Conservation (phyloP, 2,113 vertebrate genomes). For the Ammospiza nelsoni region DNA sequence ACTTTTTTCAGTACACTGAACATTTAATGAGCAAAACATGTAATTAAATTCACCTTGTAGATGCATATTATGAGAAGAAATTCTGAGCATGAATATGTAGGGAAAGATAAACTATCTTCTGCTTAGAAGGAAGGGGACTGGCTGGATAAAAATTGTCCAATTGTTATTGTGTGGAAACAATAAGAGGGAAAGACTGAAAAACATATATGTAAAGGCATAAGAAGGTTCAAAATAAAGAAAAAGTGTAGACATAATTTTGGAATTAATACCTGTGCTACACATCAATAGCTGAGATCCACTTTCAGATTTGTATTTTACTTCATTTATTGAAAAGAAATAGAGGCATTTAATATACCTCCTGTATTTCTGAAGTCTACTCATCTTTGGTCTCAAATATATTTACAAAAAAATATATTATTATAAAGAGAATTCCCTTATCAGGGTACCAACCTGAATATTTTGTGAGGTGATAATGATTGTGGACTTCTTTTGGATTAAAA, state of each 20-base stretch:
- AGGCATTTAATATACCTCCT: not conserved
- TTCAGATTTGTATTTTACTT: not conserved
- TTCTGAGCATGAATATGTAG: not conserved
- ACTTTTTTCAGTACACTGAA: not conserved
- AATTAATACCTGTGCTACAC: not conserved
- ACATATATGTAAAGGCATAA: not conserved
- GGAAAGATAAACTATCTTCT: not conserved
- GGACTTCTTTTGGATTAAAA: not conserved
- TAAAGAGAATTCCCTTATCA: not conserved
- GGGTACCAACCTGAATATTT: not conserved
- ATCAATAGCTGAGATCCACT: not conserved
- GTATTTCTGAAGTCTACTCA: not conserved
- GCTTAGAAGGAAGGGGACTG: not conserved
- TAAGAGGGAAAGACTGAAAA: not conserved
- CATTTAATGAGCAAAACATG: not conserved
- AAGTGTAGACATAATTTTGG: not conserved
- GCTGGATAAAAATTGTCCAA: not conserved
- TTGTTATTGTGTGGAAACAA: not conserved
- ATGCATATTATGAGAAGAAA: not conserved
- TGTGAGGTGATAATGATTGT: not conserved
- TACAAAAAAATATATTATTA: not conserved
- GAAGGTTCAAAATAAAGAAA: not conserved
- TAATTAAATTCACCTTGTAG: not conserved
- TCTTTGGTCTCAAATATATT: not conserved
- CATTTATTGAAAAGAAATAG: not conserved